Evolutionary conservation across 2,797 vertebrate species (phyloP), one percentile per base, ranked within the genome.

Genomic region (Helarctos malayanus): DNA sequence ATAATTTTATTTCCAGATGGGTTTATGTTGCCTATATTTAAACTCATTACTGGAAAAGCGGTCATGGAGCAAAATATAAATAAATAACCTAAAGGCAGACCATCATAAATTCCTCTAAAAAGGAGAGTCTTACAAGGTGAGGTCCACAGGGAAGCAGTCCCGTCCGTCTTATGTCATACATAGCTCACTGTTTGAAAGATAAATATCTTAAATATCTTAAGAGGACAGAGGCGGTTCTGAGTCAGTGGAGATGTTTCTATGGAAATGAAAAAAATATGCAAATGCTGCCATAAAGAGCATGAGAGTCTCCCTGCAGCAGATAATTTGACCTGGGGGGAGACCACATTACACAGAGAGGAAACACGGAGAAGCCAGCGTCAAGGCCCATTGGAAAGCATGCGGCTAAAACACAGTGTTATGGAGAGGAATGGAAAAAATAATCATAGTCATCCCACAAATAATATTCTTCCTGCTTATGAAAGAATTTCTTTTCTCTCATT

Each of bases 1-100:
- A 98, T 98, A 98, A 98, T 98, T 98, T 98, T 98, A 98, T 98
- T 98, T 98, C 97, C 96, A 98, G 98, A 98, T 98, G 96, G 98
- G 92, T 98, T 98, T 98, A 98, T 98, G 95, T 94, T 98, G 97
- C 97, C 98, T 98, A 84, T 96, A 98, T 98, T 98, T 98, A 98
- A 99, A 97, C 92, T 98, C 96, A 98, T 98, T 98, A 98, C 81
- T 90, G 97, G 97, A 97, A 98, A 97, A 89, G 54, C 32, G 68
- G 88, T 89, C 93, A 32, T 97, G 54, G 38, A 95, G 59, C 57
- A 98, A 98, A 98, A 98, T 94, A 98, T 97, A 97, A 98, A 98
- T 97, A 96, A 98, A 98, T 97, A 97, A 97, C 80, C 83, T 75
- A 69, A 82, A 87, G 94, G 76, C 56, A 96, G 89, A 63, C 57